Evolutionary conservation across 2,797 vertebrate genomes (phyloP), one percentile per base, ranked within the genome.

Genomic region (Chaetophractus vellerosus): DNA sequence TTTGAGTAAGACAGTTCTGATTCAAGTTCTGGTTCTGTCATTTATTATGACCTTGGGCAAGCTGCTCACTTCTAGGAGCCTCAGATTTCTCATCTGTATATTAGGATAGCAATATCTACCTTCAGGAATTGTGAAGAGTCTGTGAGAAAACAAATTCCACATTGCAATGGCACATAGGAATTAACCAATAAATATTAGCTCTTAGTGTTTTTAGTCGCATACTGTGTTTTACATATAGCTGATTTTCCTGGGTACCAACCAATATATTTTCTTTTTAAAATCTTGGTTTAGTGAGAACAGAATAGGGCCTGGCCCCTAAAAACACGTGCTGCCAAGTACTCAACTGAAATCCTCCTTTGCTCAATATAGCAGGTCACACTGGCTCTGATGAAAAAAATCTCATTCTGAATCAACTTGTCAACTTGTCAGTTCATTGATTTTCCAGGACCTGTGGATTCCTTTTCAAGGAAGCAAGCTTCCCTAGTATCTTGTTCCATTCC

Each of bases 191-290:
- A 78, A 90, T 41, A 90, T 18, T 74, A 83, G 33, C 48, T 61
- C 63, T 88, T 80, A 59, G 69, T 92, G 8, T 80, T 92, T 84
- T 90, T n/a, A 79, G n/a, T 80, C 28, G 45, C 14, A 57, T n/a
- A 33, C 31, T 74, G 14, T 28, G 11, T 74, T 93, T 89, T 69
- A 68, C 86, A 83, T 63, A 31, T 57, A n/a, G n/a, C 36, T 63
- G n/a, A 64, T 16, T 76, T 16, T 48, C 9, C 26, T 61, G 33
- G 19, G 7, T 88, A 26, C 52, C 66, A 71, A 26, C 52, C 66
- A 71, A 64, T 63, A 88, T 15, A 68, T 82, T 68, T 79, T 14
- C 36, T 59, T 88, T 91, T 71, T 23, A 52, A 84, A 79, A 11
- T 41, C 81, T 81, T 61, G 48, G 50, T 72, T 71, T 83, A 78